phyloP scores from a whole-genome alignment of 2,888 invertebrate genomes.

The Brenthis ino region DNA sequence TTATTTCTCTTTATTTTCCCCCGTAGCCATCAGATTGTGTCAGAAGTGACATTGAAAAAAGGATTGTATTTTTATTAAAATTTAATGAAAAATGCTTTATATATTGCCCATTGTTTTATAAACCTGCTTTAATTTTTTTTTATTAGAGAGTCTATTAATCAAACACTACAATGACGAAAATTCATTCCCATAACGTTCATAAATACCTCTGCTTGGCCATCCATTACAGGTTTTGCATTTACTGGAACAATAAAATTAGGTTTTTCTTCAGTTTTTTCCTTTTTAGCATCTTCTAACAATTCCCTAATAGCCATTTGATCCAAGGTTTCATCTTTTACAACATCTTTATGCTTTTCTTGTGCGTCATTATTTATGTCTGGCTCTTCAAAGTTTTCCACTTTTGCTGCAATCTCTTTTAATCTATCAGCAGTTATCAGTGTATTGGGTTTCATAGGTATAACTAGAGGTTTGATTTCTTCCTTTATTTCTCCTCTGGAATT shows the following conservation, averaged over 20 bases:
- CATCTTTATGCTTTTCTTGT: conserved; percentile 32
- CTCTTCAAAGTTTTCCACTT: conserved; percentile 78
- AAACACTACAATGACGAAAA: neutral
- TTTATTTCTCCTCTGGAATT: conserved; percentile 75
- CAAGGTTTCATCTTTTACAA: conserved; percentile 57
- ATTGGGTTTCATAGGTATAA: conserved; percentile 85
- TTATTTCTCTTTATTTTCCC: too few relatives aligned
- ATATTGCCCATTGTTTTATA: too few relatives aligned
- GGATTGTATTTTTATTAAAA: too few relatives aligned
- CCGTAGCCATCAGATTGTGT: too few relatives aligned
- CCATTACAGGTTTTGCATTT: conserved; percentile 78
- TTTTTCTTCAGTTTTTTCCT: conserved; percentile 59
- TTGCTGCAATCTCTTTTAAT: conserved; percentile 73
- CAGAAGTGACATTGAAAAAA: too few relatives aligned
- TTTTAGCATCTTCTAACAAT: conserved; percentile 83
- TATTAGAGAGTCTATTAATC: neutral
- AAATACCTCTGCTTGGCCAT: conserved; percentile 84
- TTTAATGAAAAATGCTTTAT: too few relatives aligned
- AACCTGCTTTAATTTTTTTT: too few relatives aligned
- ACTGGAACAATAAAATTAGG: conserved; percentile 79
- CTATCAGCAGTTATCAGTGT: conserved; percentile 79
- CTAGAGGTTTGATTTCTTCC: conserved; percentile 79
- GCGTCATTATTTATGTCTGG: conserved; percentile 59
- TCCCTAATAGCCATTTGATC: conserved; percentile 90
- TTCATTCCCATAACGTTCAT: neutral